A percentile compares a stretch with the other conserved stretches of the same genome.
phyloP scores from a whole-genome alignment of 1,140 invertebrate species.

The Trialeurodes vaporariorum region DNA sequence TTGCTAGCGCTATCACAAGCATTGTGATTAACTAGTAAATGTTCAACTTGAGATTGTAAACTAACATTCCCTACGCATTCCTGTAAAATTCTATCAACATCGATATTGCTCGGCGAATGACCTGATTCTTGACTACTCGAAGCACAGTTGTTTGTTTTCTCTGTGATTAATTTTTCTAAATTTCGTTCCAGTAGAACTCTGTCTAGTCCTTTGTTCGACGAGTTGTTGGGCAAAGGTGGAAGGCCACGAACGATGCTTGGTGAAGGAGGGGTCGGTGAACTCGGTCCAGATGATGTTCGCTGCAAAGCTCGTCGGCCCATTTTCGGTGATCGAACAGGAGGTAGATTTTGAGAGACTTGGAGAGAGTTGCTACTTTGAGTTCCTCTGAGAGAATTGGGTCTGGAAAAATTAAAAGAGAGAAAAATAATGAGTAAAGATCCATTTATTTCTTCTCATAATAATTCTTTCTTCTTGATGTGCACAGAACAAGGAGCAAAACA shows the following conservation, averaged over 20 bases:
- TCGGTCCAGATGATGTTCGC: constrained; percentile 22
- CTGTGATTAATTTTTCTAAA: constrained; percentile 40
- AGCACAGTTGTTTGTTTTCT: constrained; percentile 31
- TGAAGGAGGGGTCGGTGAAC: constrained; percentile 11
- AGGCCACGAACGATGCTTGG: constrained; percentile 15
- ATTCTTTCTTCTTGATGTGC: too few species aligned
- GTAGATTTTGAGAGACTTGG: constrained; percentile 31
- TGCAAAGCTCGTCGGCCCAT: constrained; percentile 42
- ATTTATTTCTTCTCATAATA: too few species aligned
- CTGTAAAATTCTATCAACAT: not conserved
- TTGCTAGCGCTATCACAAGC: not conserved
- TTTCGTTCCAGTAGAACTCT: constrained; percentile 46
- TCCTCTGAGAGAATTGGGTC: not conserved
- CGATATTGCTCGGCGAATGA: not conserved
- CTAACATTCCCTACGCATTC: not conserved
- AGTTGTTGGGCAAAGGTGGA: constrained; percentile 22
- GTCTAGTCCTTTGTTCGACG: constrained; percentile 38
- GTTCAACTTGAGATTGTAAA: not conserved
- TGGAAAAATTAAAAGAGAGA: too few species aligned
- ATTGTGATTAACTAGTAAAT: constrained; percentile 3
- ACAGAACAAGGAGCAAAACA: too few species aligned
- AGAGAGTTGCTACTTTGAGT: constrained; percentile 19
- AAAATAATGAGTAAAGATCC: too few species aligned
- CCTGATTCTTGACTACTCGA: constrained; percentile 30
- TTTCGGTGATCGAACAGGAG: constrained; percentile 40